These are phyloP conservation scores for Hylomyscus alleni DNA, from an alignment of 2,797 vertebrate genomes.

Conservation along the genomic window DNA sequence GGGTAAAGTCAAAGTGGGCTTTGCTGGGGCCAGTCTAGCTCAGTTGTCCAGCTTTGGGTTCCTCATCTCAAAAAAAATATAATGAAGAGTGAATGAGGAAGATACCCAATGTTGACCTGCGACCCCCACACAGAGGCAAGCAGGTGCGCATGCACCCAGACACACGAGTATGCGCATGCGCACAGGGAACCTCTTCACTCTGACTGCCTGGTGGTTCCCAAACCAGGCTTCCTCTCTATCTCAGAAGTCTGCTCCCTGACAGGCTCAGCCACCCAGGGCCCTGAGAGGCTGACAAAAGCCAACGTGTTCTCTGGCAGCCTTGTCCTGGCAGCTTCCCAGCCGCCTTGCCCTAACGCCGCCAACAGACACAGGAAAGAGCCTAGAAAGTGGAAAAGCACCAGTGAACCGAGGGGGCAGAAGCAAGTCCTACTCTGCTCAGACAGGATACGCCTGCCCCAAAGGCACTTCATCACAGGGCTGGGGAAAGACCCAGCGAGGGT, in stretches of 20 bases:
- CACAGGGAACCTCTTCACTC: not conserved
- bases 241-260: not conserved
- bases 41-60: not conserved
- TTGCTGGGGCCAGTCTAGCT: not conserved
- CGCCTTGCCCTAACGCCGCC: slow-evolving; percentile 68
- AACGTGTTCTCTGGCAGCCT: slow-evolving; percentile 55
- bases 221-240: not conserved
- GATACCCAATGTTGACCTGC: not conserved
- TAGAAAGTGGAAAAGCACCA: slow-evolving; percentile 83
- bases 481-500: not conserved
- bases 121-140: not conserved
- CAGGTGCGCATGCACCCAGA: not conserved
- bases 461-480: not conserved
- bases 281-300: slow-evolving; percentile 52
- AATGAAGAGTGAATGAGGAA: not conserved
- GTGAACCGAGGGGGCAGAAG: not conserved
- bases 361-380: slow-evolving; percentile 78
- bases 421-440: not conserved
- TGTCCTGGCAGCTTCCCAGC: slow-evolving; percentile 77
- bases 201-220: not conserved
- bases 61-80: not conserved
- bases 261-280: not conserved
- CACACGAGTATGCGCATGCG: not conserved
- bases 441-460: not conserved
- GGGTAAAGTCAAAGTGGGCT: not conserved